A percentile compares a stretch with the other conserved stretches of the same genome.
phyloP scores from a whole-genome alignment of 1,140 invertebrate species.

The Rhysida immarginata region DNA sequence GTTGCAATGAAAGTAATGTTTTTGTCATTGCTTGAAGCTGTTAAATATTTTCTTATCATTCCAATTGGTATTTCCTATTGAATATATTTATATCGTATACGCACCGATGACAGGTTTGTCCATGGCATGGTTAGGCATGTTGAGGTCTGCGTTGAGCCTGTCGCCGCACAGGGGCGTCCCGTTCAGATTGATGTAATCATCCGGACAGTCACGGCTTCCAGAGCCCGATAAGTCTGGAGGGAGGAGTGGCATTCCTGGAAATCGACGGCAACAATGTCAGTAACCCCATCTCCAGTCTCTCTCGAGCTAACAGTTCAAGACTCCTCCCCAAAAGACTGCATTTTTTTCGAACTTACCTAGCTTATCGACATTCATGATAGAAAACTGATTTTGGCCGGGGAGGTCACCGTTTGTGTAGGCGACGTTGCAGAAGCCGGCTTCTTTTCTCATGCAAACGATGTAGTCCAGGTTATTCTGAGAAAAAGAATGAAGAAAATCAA shows the following conservation, averaged over 20 bases:
- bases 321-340: not conserved
- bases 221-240: constrained; percentile 48
- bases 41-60: no score
- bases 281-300: not conserved
- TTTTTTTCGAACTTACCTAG: not conserved
- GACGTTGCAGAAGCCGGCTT: constrained; percentile 43
- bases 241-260: constrained; percentile 31
- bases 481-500: constrained; percentile 36
- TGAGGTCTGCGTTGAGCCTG: constrained; percentile 39
- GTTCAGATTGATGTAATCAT: constrained; percentile 49
- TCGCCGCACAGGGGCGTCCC: constrained; percentile 52
- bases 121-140: not conserved
- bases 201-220: constrained; percentile 52
- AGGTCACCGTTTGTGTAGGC: constrained; percentile 42
- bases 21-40: no score
- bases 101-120: not conserved
- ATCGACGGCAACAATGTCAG: not conserved
- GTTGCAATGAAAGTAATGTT: no score
- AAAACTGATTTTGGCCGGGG: constrained; percentile 36
- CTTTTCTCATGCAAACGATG: constrained; percentile 51
- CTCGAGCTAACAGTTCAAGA: not conserved
- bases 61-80: no score
- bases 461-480: constrained; percentile 62
- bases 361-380: constrained; percentile 41
- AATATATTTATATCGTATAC: no score